Evolutionary conservation across 1,140 invertebrate species (phyloP).

Genomic region (Listronotus bonariensis): DNA sequence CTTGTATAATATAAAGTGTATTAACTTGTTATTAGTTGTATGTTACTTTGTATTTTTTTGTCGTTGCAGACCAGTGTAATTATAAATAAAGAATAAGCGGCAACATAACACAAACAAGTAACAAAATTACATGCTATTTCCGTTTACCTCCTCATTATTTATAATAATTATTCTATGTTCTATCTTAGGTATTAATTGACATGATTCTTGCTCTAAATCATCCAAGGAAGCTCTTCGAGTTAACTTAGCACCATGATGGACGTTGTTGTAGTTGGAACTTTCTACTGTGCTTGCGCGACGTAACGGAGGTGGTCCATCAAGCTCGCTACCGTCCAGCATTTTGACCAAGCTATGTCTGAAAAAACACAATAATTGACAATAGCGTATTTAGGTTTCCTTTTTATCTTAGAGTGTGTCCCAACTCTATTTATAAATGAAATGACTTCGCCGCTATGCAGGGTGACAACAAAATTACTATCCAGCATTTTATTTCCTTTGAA

Average conservation of each 20-base stretch:
- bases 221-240: conserved; percentile 74
- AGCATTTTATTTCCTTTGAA: too few species aligned
- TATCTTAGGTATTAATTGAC: conserved; percentile 72
- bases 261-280: conserved; percentile 33
- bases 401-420: too few species aligned
- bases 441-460: too few species aligned
- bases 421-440: too few species aligned
- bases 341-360: conserved; percentile 75
- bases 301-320: conserved; percentile 70
- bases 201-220: conserved; percentile 76
- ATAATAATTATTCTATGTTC: conserved; percentile 78
- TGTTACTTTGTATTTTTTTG: too few species aligned
- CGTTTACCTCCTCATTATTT: conserved; percentile 67
- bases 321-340: conserved; percentile 69
- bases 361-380: conserved; percentile 19
- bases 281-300: conserved; percentile 57
- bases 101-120: conserved; percentile 14
- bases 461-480: too few species aligned
- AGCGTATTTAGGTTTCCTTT: neutral
- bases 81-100: conserved; percentile 3
- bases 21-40: too few species aligned
- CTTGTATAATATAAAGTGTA: too few species aligned
- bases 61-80: too few species aligned
- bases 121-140: conserved; percentile 1
- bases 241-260: conserved; percentile 56